Evolutionary conservation across 2,888 invertebrate species (phyloP).

Genomic region (Leptinotarsa juncta): DNA sequence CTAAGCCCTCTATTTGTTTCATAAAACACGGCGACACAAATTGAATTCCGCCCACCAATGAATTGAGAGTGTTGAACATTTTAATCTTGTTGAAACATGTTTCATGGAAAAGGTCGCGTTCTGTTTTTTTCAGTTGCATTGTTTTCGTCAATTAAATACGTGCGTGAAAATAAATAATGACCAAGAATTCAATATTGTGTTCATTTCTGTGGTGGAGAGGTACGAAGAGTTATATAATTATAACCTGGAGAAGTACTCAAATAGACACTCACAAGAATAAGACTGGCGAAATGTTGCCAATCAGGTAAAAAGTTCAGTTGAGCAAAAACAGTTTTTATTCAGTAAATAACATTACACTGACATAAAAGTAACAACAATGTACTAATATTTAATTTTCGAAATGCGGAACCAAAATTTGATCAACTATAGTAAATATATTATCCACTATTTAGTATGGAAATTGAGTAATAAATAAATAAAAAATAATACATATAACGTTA

Average conservation of each 20-base stretch:
- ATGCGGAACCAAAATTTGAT: slow-evolving; percentile 19
- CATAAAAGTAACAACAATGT: slow-evolving; percentile 1
- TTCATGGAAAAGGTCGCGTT: slow-evolving; percentile 33
- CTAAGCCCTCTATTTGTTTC: background rate
- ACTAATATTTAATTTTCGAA: slow-evolving; percentile 22
- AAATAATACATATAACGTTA: slow-evolving; percentile 20
- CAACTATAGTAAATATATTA: slow-evolving; percentile 23
- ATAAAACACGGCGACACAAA: slow-evolving; percentile 31
- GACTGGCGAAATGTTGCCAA: slow-evolving; percentile 33
- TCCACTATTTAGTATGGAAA: slow-evolving; percentile 24
- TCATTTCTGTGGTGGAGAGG: slow-evolving; percentile 23
- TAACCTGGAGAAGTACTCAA: slow-evolving; percentile 33
- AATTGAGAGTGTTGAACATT: slow-evolving; percentile 31
- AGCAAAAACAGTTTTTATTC: too few species aligned
- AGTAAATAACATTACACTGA: slow-evolving; percentile 13
- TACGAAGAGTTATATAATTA: slow-evolving; percentile 29
- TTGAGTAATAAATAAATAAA: slow-evolving; percentile 21
- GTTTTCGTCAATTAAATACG: slow-evolving; percentile 28
- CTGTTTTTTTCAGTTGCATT: slow-evolving; percentile 34
- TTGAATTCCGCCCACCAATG: slow-evolving; percentile 31
- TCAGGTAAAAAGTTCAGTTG: slow-evolving; percentile 33
- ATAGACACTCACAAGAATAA: slow-evolving; percentile 31
- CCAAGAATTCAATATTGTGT: slow-evolving; percentile 23
- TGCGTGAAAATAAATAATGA: slow-evolving; percentile 22
- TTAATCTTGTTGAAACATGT: slow-evolving; percentile 34